Evolutionary conservation across 2,113 vertebrate genomes (phyloP), one percentile per base, ranked within the genome.

Genomic region (Marmota monax): DNA sequence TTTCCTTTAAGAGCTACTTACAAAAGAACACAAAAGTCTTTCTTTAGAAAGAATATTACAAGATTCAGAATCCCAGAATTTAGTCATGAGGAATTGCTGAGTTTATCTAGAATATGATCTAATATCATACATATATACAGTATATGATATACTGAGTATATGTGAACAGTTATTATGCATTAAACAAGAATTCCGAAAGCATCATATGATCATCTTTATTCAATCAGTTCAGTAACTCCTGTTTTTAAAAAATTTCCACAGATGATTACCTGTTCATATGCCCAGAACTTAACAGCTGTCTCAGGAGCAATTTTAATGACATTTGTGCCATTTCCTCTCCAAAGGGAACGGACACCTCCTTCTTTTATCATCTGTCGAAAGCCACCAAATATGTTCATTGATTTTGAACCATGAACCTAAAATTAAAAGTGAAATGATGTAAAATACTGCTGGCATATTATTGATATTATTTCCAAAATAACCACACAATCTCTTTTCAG

Each of bases 261-360:
- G 82, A 42, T 69, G 78, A 63, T 97, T 98, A 99, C 99, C 99
- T 99, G 99, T 91, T 99, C 99, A 96, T 99, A 99, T 2, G 99
- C 98, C 99, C 99, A 99, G 97, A 99, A 99, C 94, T 99, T 99
- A 98, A 99, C 99, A 39, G 99, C 99, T 0, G 99, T 99, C 99
- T 99, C 99, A 0, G 99, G 99, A 88, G 99, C 99, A 20, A 99
- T 99, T 98, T 99, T 99, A 94, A 99, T 98, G 95, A 99, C 99
- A 69, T 99, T 99, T 51, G 99, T 99, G 88, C 99, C 99, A 32
- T 99, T 99, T 93, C 99, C 99, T 72, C 99, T 98, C 99, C 99
- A 99, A 85, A 99, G 99, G 0, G 99, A 99, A 9, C 92, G 97
- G 32, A 99, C 23, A 5, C 99, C 99, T 86, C 99, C 99, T 98